A percentile compares a stretch with the other conserved stretches of the same genome.
Conservation (phyloP, 2,888 invertebrate genomes). For the Linnaemya tessellans region DNA sequence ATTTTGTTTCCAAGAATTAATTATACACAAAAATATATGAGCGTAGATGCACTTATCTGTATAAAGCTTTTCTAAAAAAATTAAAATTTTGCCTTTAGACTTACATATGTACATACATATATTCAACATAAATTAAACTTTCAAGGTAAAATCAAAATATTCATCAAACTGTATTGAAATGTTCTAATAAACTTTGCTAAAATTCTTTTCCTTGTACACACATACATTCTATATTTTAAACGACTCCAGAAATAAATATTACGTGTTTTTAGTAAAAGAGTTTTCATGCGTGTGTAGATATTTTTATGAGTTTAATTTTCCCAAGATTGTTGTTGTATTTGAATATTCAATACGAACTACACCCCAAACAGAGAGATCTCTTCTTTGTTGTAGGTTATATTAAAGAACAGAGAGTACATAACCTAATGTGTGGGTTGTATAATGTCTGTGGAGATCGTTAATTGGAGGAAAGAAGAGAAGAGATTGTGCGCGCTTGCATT, state of each 20-base stretch:
- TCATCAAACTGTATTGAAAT: neutral
- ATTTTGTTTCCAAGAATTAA: neutral
- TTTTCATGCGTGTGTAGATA: slow-evolving; percentile 19
- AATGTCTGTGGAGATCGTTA: slow-evolving; percentile 61
- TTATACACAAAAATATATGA: neutral
- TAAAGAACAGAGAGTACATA: slow-evolving; percentile 54
- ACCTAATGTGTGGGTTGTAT: slow-evolving; percentile 67
- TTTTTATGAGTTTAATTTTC: slow-evolving; percentile 45
- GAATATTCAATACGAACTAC: slow-evolving; percentile 60
- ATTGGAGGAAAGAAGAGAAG: slow-evolving; percentile 58
- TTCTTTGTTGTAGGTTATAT: slow-evolving; percentile 23
- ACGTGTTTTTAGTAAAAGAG: slow-evolving; percentile 62
- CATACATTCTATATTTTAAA: neutral
- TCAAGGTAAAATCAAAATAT: slow-evolving; percentile 15
- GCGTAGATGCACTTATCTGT: neutral
- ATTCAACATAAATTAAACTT: neutral
- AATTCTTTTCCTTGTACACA: neutral
- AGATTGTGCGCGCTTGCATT: slow-evolving; percentile 55
- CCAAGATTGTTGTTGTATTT: slow-evolving; percentile 55
- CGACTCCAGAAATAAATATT: slow-evolving; percentile 69
- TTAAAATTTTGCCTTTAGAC: neutral
- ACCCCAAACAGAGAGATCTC: slow-evolving; percentile 64
- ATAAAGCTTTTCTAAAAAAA: neutral
- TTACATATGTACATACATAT: neutral
- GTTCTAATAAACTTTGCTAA: neutral